Conservation (phyloP, 2,888 invertebrate species). For the Aporophyla nigra region DNA sequence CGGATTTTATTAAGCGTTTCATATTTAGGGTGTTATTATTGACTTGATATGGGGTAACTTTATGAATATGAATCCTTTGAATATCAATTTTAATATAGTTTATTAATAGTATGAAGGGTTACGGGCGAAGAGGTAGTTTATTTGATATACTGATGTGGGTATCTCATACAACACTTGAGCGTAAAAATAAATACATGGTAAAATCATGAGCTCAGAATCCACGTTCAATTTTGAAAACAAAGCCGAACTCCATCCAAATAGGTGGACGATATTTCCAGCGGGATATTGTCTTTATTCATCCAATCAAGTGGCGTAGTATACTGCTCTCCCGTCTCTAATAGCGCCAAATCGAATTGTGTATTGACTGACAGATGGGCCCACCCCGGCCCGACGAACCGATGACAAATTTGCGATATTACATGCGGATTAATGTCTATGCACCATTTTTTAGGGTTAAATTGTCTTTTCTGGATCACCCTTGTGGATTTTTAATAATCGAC, state of each 20-base stretch:
- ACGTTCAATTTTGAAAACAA: not conserved
- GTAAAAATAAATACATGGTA: too few species aligned
- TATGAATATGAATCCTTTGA: constrained; percentile 61
- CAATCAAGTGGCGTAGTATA: constrained; percentile 76
- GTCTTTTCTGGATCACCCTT: constrained; percentile 88
- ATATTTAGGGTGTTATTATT: constrained; percentile 82
- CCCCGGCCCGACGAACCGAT: constrained; percentile 82
- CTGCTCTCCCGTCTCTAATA: constrained; percentile 80
- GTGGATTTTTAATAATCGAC: constrained; percentile 62
- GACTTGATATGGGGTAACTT: constrained; percentile 77
- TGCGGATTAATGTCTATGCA: constrained; percentile 90
- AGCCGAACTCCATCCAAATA: constrained; percentile 16
- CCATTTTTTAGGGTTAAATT: constrained; percentile 91
- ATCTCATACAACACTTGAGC: too few species aligned
- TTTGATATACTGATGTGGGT: not conserved
- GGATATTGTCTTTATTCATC: constrained; percentile 74
- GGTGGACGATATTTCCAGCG: constrained; percentile 45
- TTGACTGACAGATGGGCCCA: constrained; percentile 85
- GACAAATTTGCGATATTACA: constrained; percentile 91
- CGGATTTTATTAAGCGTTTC: constrained; percentile 88
- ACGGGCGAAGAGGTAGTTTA: not conserved
- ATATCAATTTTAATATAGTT: constrained; percentile 44
- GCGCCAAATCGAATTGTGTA: constrained; percentile 86
- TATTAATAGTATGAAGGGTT: constrained; percentile 21
- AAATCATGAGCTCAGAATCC: not conserved